phyloP scores from a whole-genome alignment of 2,888 invertebrate species.

The Tenthredo amoena region DNA sequence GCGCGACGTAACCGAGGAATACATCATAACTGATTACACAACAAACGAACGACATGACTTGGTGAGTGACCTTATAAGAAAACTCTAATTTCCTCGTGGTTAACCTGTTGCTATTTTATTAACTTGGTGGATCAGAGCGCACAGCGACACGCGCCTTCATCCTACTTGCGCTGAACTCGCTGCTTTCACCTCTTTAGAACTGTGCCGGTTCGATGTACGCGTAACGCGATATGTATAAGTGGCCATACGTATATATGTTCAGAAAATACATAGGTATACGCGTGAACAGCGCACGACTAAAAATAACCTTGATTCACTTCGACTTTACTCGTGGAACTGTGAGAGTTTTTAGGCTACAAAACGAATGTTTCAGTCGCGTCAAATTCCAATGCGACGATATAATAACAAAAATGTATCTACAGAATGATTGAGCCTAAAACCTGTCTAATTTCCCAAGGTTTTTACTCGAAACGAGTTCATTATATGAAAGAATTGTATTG shows the following conservation, averaged over 20 bases:
- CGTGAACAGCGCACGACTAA: slow-evolving; percentile 43
- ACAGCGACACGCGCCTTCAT: slow-evolving; percentile 4
- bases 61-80: slow-evolving; percentile 65
- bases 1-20: slow-evolving; percentile 76
- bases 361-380: background rate
- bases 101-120: slow-evolving; percentile 27
- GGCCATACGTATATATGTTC: background rate
- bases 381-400: background rate
- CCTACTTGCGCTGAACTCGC: slow-evolving; percentile 8
- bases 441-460: background rate
- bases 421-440: background rate
- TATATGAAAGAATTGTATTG: background rate
- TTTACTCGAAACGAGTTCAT: background rate
- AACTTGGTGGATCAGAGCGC: background rate
- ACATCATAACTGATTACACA: slow-evolving; percentile 79
- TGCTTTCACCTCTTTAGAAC: slow-evolving; percentile 44
- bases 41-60: slow-evolving; percentile 73
- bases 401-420: background rate
- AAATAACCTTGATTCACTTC: slow-evolving; percentile 48
- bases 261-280: background rate
- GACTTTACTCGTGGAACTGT: slow-evolving; percentile 38
- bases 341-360: slow-evolving; percentile 9
- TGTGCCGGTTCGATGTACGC: slow-evolving; percentile 42
- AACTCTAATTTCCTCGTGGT: background rate
- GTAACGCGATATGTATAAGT: slow-evolving; percentile 30